Conservation (phyloP, 2,113 vertebrate species). For the Peromyscus polionotus region DNA sequence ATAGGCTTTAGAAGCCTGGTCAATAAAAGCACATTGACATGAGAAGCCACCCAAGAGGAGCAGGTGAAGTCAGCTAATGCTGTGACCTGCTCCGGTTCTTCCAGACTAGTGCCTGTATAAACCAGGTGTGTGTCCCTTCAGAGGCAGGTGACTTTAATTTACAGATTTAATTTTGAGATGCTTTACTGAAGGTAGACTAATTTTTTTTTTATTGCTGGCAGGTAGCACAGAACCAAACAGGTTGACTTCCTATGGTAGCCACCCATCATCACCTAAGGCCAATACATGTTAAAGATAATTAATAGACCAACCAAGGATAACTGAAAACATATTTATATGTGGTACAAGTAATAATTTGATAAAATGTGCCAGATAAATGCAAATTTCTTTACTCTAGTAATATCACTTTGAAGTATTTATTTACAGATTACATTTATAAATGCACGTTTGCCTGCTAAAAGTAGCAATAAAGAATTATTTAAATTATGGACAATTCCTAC, state of each 20-base stretch:
- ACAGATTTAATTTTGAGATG: too few species aligned
- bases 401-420: background rate
- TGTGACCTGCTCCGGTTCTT: background rate
- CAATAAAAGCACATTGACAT: background rate
- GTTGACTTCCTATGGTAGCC: background rate
- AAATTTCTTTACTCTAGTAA: background rate
- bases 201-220: background rate
- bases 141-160: background rate
- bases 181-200: background rate
- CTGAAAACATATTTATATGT: background rate
- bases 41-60: background rate
- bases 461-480: background rate
- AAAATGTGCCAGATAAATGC: background rate
- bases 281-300: background rate
- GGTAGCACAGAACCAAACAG: background rate
- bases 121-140: background rate
- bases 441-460: background rate
- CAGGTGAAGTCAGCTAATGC: background rate
- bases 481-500: background rate
- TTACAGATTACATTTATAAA: background rate
- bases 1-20: background rate
- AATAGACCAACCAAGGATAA: background rate
- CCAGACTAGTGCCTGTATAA: too few species aligned
- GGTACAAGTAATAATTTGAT: background rate
- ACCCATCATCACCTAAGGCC: background rate